Conservation (phyloP, 2,888 invertebrate species). For the Folsomia candida region DNA sequence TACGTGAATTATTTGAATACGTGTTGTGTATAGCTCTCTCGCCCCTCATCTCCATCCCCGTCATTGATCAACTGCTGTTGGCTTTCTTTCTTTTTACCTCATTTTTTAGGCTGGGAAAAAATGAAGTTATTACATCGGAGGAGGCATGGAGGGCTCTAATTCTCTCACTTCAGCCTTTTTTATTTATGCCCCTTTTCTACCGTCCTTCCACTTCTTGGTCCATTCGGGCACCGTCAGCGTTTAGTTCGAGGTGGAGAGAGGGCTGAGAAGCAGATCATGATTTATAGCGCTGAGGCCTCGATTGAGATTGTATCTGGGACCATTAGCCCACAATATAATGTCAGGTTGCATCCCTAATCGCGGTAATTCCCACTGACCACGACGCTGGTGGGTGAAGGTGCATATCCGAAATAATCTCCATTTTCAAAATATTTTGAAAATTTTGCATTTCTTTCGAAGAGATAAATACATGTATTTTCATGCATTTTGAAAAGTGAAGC, state of each 20-base stretch:
- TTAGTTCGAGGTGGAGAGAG: slow-evolving; percentile 11
- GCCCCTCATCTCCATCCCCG: not conserved
- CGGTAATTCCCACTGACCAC: too few species aligned
- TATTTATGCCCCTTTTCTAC: not conserved
- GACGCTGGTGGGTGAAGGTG: too few species aligned
- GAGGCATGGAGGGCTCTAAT: slow-evolving; percentile 13
- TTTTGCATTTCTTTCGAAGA: too few species aligned
- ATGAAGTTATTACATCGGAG: slow-evolving; percentile 14
- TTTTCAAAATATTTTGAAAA: too few species aligned
- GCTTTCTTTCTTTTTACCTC: not conserved
- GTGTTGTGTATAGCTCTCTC: too few species aligned
- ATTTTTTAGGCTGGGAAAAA: slow-evolving; percentile 1
- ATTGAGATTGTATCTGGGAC: slow-evolving; percentile 48
- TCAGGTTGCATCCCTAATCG: slow-evolving; percentile 35
- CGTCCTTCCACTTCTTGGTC: too few species aligned
- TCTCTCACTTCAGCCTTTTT: slow-evolving; percentile 10
- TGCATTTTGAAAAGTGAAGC: slow-evolving; percentile 23
- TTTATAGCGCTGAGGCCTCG: slow-evolving; percentile 47
- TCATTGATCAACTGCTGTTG: not conserved
- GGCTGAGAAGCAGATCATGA: slow-evolving; percentile 36
- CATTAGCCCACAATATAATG: slow-evolving; percentile 40
- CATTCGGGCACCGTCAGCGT: too few species aligned
- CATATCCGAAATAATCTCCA: too few species aligned
- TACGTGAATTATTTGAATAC: too few species aligned
- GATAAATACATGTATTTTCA: too few species aligned